Evolutionary conservation across 2,888 invertebrate genomes (phyloP), one percentile per base, ranked within the genome.

Genomic region (Coleophora flavipennella): DNA sequence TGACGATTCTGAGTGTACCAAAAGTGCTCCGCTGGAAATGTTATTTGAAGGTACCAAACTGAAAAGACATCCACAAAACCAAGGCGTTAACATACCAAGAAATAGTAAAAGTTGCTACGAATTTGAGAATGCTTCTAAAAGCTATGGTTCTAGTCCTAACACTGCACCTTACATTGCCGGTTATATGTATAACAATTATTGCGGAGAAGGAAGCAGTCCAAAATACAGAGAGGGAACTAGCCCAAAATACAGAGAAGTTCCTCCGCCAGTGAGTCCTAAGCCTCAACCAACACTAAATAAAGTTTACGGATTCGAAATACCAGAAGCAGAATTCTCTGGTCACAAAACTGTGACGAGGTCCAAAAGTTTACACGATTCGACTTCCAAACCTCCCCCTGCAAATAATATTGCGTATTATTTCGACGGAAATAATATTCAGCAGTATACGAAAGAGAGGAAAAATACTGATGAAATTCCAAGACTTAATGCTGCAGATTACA

Each of bases 1-100:
- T 0, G 94, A 93, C 63, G 93, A 93, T 48, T 92, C 92, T 0
- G 91, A 91, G 52, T 87, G 88, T 50, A 92, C 92, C 6, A 92
- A 91, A 67, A 92, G 92, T 39, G 93, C 92, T 0, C 93, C 93
- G 0, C 63, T 93, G 28, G 93, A 92, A 67, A 89, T 90, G 63
- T 65, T 92, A 1, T 91, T 91, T 44, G 88, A 88, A 56, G 86
- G 86, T 1, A 78, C 88, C 3, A 72, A 81, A 38, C 79, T 79
- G 13, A 81, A 81, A 12, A 74, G 72, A 36, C 74, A 61, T 20
- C 67, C 66, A 7, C 75, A 69, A 50, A 60, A 58, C 32, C 51
- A 60, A 27, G 59, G 57, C 8, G 48, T 57, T 8, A 52, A 53
- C 36, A 79, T 85, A 27, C 83, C 81, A 0, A 63, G 70, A 43